Evolutionary conservation across 2,888 invertebrate genomes (phyloP), one percentile per base, ranked within the genome.

Genomic region (Girardia tigrina): DNA sequence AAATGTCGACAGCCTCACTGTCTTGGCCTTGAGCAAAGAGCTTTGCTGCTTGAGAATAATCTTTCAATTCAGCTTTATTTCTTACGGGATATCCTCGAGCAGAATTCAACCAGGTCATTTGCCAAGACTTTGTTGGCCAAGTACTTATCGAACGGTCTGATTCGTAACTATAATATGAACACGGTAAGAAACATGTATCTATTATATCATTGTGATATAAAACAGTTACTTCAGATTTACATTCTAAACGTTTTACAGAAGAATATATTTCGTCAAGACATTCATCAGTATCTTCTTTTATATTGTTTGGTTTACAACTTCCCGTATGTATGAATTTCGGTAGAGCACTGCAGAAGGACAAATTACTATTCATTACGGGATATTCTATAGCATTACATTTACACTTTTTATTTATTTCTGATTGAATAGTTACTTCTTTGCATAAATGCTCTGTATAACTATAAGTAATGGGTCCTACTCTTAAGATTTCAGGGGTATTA

Each of bases 151-250:
- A 77, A 8, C 71, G 29, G 27, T 72, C 72, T 0, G 72, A 26
- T 20, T 77, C 75, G 26, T 77, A 77, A 42, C 71, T 72, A 28
- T 77, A 71, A 42, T 69, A 77, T 23, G 29, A 20, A 27, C 77
- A 77, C 4, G 76, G 77, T 12, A 77, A 2, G 26, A 27, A 73
- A 27, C 77, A 77, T 8, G 42, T 36, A 12, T 28, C 29, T 14
- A 77, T 77, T 8, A 77, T 77, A 77, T 77, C 77, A 28, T 77
- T 77, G 1, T 28, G 26, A 29, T 77, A 77, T n/a, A 77, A 8
- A n/a, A 71, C 29, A 16, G 72, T 77, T 1, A 77, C 72, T 4
- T 27, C 42, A 14, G 28, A 23, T 42, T 77, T 77, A 29, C 77
- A 77, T n/a, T 28, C 23, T 20, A 69, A 27, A 28, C 29, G 29